These are phyloP conservation scores for Asteroscopus sphinx DNA, from an alignment of 2,888 invertebrate genomes.

Conservation along the genomic window DNA sequence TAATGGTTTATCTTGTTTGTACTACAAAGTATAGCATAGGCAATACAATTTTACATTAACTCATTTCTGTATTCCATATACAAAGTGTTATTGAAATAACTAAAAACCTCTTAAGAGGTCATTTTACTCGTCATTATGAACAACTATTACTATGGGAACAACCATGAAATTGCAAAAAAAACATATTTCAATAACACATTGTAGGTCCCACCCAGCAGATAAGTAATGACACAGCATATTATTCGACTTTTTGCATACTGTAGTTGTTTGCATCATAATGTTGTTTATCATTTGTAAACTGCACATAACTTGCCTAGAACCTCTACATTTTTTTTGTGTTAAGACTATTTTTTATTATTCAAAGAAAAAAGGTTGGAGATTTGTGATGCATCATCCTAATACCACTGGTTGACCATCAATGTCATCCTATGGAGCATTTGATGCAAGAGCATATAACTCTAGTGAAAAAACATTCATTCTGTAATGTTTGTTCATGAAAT, in stretches of 20 bases:
- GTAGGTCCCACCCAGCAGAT: not conserved
- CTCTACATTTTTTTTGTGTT: not conserved
- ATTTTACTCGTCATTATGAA: too few species aligned
- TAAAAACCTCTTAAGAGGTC: too few species aligned
- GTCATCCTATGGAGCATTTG: conserved; percentile 77
- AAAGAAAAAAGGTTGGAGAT: not conserved
- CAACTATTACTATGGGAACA: too few species aligned
- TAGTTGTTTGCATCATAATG: too few species aligned
- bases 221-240: not conserved
- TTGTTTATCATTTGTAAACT: too few species aligned
- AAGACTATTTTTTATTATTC: not conserved
- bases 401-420: conserved; percentile 74
- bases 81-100: too few species aligned
- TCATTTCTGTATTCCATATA: not conserved
- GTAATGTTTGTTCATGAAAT: conserved; percentile 85
- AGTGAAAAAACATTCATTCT: conserved; percentile 84
- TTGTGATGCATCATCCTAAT: conserved; percentile 80
- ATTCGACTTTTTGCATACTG: too few species aligned
- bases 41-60: not conserved
- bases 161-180: too few species aligned
- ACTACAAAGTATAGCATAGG: not conserved
- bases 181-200: too few species aligned
- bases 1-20: not conserved
- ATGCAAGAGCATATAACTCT: conserved; percentile 83
- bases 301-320: not conserved